Evolutionary conservation across 2,797 vertebrate species (phyloP).

Genomic region (Ispidina lecontei): DNA sequence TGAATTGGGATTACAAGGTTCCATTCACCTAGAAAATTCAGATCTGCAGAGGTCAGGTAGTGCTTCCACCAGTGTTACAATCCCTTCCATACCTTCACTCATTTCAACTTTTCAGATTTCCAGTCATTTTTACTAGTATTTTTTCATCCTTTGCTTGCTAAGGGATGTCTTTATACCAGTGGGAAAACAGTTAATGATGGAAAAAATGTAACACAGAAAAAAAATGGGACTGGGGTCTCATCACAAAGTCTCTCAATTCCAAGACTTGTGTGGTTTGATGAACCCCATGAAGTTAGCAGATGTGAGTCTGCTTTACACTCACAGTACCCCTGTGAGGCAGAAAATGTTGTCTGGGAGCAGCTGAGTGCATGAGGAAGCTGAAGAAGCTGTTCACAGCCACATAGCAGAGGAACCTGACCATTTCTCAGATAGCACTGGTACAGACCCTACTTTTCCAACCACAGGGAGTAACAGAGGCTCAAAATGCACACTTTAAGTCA

Average conservation of each 20-base stretch:
- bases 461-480: background rate
- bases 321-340: background rate
- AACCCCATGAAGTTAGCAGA: background rate
- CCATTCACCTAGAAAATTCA: background rate
- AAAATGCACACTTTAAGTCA: background rate
- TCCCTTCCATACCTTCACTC: background rate
- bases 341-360: background rate
- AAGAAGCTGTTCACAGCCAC: background rate
- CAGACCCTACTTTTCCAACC: background rate
- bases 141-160: background rate
- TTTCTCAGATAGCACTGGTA: background rate
- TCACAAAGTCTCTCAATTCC: background rate
- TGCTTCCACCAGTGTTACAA: background rate
- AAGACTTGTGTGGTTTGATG: accelerated
- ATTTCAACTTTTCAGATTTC: background rate
- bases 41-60: background rate
- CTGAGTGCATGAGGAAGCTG: background rate
- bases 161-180: background rate
- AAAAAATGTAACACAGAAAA: background rate
- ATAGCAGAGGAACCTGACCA: background rate
- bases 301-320: background rate
- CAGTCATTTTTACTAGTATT: background rate
- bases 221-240: background rate
- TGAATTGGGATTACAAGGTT: background rate
- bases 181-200: background rate